Conservation (phyloP, 2,888 invertebrate species). For the Galerucella pusilla region DNA sequence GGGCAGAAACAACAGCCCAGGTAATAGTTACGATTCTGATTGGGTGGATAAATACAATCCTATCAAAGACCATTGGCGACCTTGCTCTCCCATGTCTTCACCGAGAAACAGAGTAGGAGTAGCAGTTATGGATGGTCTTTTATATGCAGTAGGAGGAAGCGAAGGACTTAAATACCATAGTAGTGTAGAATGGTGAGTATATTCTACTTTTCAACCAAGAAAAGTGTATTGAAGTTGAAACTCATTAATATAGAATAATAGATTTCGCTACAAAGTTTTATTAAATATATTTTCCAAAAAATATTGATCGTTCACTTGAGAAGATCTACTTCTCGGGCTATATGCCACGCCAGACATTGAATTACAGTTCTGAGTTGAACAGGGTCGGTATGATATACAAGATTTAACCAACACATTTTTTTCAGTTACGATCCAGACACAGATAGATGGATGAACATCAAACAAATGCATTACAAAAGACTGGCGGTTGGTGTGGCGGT, state of each 20-base stretch:
- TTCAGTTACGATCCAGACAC: slow-evolving; percentile 87
- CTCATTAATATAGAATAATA: too few species aligned
- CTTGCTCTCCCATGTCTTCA: slow-evolving; percentile 88
- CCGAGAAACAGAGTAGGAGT: slow-evolving; percentile 91
- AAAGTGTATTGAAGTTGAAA: too few species aligned
- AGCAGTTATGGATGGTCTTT: slow-evolving; percentile 91
- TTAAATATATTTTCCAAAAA: too few species aligned
- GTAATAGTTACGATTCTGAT: slow-evolving; percentile 86
- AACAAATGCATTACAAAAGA: slow-evolving; percentile 80
- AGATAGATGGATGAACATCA: slow-evolving; percentile 83
- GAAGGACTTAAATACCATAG: slow-evolving; percentile 87
- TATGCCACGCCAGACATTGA: too few species aligned
- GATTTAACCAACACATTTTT: slow-evolving; percentile 39
- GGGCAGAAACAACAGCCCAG: slow-evolving; percentile 90
- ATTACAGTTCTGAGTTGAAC: too few species aligned
- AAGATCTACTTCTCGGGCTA: too few species aligned
- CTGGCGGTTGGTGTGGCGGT: slow-evolving; percentile 85
- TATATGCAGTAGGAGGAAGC: slow-evolving; percentile 94
- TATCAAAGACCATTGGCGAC: slow-evolving; percentile 84
- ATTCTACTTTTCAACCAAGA: too few species aligned
- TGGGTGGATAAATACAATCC: slow-evolving; percentile 93
- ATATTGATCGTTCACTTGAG: too few species aligned
- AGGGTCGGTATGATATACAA: too few species aligned
- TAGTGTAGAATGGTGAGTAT: slow-evolving; percentile 85
- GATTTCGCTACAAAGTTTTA: too few species aligned